Percentiles rank a stretch among this genome's conserved stretches.
Evolutionary conservation across 2,113 vertebrate species (phyloP).

Genomic region (human): DNA sequence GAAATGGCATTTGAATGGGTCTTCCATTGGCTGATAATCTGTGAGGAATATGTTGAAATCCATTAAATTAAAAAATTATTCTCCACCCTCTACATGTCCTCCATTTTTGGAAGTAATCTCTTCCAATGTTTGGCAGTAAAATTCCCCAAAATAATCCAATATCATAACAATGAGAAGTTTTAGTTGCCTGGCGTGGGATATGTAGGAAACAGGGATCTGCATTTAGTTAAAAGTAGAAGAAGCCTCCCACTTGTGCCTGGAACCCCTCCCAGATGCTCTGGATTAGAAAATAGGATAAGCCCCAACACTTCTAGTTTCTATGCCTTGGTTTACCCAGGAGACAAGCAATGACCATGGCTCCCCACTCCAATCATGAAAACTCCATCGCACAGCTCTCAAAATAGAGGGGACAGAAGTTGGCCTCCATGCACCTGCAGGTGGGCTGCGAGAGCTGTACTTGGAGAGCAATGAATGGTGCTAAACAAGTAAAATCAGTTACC

Average conservation of each 20-base stretch:
- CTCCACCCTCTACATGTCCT: not conserved
- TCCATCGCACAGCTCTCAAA: not conserved
- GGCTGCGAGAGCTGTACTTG: too few species aligned
- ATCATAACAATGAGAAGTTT: not conserved
- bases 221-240: not conserved
- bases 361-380: not conserved
- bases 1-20: not conserved
- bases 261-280: not conserved
- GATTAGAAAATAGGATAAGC: not conserved
- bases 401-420: not conserved
- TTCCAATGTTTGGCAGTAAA: conserved; percentile 5
- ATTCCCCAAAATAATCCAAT: not conserved
- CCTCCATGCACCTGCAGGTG: not conserved
- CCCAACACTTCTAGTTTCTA: not conserved
- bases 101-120: not conserved
- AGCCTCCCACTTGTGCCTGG: not conserved
- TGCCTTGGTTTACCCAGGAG: too few species aligned
- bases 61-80: conserved; percentile 11
- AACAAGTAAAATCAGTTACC: not conserved
- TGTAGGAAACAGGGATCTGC: not conserved
- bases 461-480: not conserved
- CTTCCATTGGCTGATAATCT: not conserved
- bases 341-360: fast-evolving
- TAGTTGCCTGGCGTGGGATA: not conserved
- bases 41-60: conserved; percentile 14